These are phyloP conservation scores for Perodicticus potto DNA, from an alignment of 2,797 vertebrate species.

Conservation along the genomic window DNA sequence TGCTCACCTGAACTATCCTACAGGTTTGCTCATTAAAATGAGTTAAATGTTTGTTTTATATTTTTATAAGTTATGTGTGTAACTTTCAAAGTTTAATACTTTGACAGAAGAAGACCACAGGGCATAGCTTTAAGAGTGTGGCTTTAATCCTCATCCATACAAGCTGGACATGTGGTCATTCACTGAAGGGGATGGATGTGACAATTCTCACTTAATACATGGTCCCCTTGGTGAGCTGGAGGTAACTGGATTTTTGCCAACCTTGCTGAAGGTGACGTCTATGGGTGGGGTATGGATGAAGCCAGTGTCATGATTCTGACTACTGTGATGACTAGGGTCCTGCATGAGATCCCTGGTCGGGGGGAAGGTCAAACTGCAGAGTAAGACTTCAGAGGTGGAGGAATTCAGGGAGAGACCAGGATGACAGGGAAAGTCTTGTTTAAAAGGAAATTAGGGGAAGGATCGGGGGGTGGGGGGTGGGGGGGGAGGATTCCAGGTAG, in stretches of 20 bases:
- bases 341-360: not conserved
- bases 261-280: not conserved
- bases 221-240: not conserved
- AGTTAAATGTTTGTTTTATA: not conserved
- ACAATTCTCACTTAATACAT: not conserved
- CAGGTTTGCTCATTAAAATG: not conserved
- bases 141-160: not conserved
- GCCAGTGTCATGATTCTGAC: not conserved
- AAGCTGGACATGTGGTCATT: not conserved
- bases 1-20: not conserved
- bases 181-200: not conserved
- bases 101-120: not conserved
- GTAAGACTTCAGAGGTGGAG: not conserved
- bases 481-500: not conserved
- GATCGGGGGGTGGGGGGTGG: too few species aligned
- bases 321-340: not conserved
- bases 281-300: not conserved
- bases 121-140: not conserved
- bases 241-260: not conserved
- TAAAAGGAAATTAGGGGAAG: accelerated
- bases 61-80: not conserved
- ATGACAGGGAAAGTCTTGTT: not conserved
- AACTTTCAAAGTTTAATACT: not conserved
- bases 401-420: not conserved
- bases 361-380: not conserved